Evolutionary conservation across 2,797 vertebrate species (phyloP).

Genomic region (Cryptoblepharus egeriae): DNA sequence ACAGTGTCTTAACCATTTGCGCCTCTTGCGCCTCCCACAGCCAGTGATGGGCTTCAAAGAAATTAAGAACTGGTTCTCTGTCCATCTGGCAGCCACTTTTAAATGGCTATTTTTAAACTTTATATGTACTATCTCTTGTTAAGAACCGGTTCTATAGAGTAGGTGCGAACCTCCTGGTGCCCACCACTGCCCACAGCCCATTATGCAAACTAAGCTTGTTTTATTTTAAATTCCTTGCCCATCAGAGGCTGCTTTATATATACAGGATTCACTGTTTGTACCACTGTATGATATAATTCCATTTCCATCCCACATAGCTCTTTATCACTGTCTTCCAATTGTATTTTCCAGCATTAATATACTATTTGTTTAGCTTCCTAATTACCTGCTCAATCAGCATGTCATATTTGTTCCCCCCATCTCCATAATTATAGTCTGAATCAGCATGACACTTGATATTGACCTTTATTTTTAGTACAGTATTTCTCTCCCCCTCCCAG

Average conservation of each 20-base stretch:
- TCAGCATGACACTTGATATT: constrained; percentile 66
- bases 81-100: too few species aligned
- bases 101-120: too few species aligned
- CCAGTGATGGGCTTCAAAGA: too few species aligned
- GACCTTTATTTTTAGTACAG: constrained; percentile 69
- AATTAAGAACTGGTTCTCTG: too few species aligned
- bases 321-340: constrained; percentile 61
- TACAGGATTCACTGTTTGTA: too few species aligned
- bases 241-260: not conserved
- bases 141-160: too few species aligned
- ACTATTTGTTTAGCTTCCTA: constrained; percentile 68
- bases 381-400: constrained; percentile 68
- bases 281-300: constrained; percentile 30
- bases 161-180: too few species aligned
- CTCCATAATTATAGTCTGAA: constrained; percentile 67
- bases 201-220: not conserved
- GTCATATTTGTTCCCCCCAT: constrained; percentile 52
- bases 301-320: constrained; percentile 41
- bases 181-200: too few species aligned
- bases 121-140: too few species aligned
- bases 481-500: constrained; percentile 23
- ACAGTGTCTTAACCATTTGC: too few species aligned
- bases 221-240: not conserved
- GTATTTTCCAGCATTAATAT: constrained; percentile 63
- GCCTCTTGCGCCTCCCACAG: too few species aligned